Percentiles rank a stretch among this genome's conserved stretches.
These are phyloP conservation scores for Macquaria ambigua DNA, from an alignment of 2,113 vertebrate species.

Conservation along the genomic window DNA sequence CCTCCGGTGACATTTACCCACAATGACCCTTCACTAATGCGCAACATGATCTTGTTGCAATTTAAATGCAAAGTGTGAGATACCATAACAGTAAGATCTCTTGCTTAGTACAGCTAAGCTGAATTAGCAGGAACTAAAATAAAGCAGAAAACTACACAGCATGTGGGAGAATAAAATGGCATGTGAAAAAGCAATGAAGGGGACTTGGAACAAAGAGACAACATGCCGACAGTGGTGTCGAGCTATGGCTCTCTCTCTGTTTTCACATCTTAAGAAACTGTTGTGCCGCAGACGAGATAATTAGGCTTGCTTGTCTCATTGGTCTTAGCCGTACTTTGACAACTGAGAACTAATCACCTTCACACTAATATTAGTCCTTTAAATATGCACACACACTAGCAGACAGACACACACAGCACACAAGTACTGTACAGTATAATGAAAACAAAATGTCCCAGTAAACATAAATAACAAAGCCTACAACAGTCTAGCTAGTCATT, in stretches of 20 bases:
- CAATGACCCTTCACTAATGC: neutral
- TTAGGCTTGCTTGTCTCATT: neutral
- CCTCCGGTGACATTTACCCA: neutral
- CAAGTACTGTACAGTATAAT: neutral
- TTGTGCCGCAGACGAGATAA: constrained; percentile 11
- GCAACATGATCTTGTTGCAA: neutral
- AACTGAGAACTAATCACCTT: neutral
- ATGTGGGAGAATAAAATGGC: constrained; percentile 13
- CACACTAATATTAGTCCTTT: constrained; percentile 19
- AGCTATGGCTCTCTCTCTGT: constrained; percentile 15
- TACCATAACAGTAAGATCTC: neutral
- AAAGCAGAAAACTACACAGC: constrained; percentile 15
- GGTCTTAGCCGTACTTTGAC: neutral
- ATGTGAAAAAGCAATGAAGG: constrained; percentile 38
- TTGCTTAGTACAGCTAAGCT: neutral
- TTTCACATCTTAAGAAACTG: constrained; percentile 15
- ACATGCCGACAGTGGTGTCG: constrained; percentile 16
- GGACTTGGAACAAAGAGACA: constrained; percentile 33
- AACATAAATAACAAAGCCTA: neutral
- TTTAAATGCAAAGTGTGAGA: neutral
- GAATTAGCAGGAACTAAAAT: constrained; percentile 7
- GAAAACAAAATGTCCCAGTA: neutral
- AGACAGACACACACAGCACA: neutral
- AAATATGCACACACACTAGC: neutral
- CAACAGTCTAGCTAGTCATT: neutral